A percentile compares a stretch with the other conserved stretches of the same genome.
Conservation (phyloP, 2,797 vertebrate genomes). For the Coendou prehensilis region DNA sequence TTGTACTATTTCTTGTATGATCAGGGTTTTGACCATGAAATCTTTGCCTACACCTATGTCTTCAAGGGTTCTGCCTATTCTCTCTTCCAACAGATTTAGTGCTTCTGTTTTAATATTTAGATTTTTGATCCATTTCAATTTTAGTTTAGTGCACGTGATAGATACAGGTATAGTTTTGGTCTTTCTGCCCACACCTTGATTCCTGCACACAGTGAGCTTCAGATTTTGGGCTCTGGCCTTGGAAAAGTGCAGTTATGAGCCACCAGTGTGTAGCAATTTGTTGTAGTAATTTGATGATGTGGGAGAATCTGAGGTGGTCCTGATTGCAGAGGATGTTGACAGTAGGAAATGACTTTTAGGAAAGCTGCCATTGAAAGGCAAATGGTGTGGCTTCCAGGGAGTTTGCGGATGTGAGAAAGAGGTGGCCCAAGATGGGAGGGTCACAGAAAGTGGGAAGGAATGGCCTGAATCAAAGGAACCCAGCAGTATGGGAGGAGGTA, state of each 20-base stretch:
- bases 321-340: not conserved
- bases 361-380: not conserved
- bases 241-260: not conserved
- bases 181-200: not conserved
- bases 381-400: not conserved
- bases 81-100: too few relatives aligned
- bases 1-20: too few relatives aligned
- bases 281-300: not conserved
- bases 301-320: not conserved
- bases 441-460: not conserved
- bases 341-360: not conserved
- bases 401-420: not conserved
- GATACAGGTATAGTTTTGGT: too few relatives aligned
- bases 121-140: too few relatives aligned
- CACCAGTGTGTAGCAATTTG: not conserved
- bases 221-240: not conserved
- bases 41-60: too few relatives aligned
- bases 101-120: too few relatives aligned
- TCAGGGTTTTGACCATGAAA: too few relatives aligned
- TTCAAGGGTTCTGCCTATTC: too few relatives aligned
- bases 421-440: not conserved
- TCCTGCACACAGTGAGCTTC: not conserved
- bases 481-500: not conserved
- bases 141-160: too few relatives aligned
- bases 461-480: not conserved